These are phyloP conservation scores for Ladona fulva DNA, from an alignment of 1,140 invertebrate genomes.

Conservation along the genomic window DNA sequence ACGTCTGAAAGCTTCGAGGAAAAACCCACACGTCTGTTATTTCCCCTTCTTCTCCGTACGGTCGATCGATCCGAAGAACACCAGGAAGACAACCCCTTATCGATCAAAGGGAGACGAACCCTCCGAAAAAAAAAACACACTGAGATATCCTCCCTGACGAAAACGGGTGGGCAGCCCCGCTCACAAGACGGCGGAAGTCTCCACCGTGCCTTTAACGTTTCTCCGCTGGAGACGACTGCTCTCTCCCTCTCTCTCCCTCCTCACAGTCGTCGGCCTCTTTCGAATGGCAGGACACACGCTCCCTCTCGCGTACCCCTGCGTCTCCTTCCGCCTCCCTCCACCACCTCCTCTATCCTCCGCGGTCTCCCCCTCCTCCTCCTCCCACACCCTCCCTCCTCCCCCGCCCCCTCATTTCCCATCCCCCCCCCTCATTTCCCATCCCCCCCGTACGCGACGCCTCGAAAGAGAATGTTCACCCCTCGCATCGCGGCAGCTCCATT, in stretches of 20 bases:
- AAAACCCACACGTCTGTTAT: background rate
- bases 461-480: slow-evolving; percentile 1
- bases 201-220: background rate
- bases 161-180: no score
- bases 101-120: background rate
- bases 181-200: background rate
- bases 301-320: background rate
- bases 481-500: background rate
- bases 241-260: background rate
- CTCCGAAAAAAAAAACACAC: background rate
- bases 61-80: background rate
- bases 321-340: background rate
- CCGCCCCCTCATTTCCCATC: background rate
- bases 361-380: background rate
- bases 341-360: background rate
- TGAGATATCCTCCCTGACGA: background rate
- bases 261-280: background rate
- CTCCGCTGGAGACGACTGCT: background rate
- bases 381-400: background rate
- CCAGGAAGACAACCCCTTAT: no score
- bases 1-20: background rate
- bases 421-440: background rate
- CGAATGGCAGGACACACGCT: background rate
- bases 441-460: background rate
- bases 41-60: background rate